A percentile compares a stretch with the other conserved stretches of the same genome.
These are phyloP conservation scores for Macrobrachium nipponense DNA, from an alignment of 1,140 invertebrate genomes.

Conservation along the genomic window DNA sequence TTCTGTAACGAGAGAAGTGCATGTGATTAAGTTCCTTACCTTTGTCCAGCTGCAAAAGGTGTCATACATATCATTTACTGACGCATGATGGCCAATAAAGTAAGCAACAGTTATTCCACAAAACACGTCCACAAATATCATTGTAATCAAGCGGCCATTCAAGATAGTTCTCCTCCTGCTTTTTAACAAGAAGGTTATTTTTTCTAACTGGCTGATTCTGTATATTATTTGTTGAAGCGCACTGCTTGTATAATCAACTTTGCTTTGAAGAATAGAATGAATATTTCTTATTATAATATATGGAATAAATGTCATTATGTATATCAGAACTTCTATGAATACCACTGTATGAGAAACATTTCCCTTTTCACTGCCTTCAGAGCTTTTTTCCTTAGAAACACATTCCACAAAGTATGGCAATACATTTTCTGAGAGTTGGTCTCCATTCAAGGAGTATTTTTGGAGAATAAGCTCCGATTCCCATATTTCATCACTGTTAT, in stretches of 20 bases:
- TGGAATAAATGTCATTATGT: slow-evolving; percentile 15
- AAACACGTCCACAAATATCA: slow-evolving; percentile 32
- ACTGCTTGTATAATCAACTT: slow-evolving; percentile 42
- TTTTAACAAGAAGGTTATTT: slow-evolving; percentile 3
- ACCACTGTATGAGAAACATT: too few species aligned
- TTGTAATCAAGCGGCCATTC: slow-evolving; percentile 27
- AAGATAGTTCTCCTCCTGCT: slow-evolving; percentile 25
- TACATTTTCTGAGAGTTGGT: too few species aligned
- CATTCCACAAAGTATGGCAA: too few species aligned
- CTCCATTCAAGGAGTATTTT: too few species aligned
- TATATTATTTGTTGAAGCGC: slow-evolving; percentile 28
- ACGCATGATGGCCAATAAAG: slow-evolving; percentile 40
- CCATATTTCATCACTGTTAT: too few species aligned
- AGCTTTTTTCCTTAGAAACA: too few species aligned
- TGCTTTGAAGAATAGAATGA: slow-evolving; percentile 21
- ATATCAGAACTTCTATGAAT: too few species aligned
- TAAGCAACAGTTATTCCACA: slow-evolving; percentile 26
- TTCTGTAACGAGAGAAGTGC: neutral
- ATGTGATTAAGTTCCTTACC: slow-evolving; percentile 19
- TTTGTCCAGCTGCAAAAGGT: slow-evolving; percentile 46
- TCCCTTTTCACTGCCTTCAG: too few species aligned
- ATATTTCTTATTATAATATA: slow-evolving; percentile 23
- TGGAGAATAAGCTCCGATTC: too few species aligned
- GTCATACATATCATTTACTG: slow-evolving; percentile 44
- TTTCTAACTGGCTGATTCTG: slow-evolving; percentile 35